Conservation (phyloP, 2,888 invertebrate species). For the Stenotaenia linearis region DNA sequence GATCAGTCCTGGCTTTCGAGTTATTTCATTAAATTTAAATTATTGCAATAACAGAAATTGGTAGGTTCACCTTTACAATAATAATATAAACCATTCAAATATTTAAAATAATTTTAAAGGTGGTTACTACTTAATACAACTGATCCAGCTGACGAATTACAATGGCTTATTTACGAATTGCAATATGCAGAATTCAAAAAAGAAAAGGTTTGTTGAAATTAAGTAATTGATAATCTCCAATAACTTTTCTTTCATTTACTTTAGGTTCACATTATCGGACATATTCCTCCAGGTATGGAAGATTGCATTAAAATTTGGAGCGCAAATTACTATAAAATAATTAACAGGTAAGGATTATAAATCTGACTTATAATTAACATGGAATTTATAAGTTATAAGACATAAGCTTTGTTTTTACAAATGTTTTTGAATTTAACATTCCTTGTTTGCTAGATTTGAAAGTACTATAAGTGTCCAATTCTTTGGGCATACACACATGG, state of each 20-base stretch:
- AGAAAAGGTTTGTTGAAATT: conserved; percentile 59
- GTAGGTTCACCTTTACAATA: conserved; percentile 7
- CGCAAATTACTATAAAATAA: conserved; percentile 82
- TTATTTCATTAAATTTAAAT: conserved; percentile 50
- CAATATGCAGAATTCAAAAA: conserved; percentile 89
- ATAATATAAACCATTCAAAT: not conserved
- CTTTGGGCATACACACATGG: conserved; percentile 56
- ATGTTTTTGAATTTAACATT: not conserved
- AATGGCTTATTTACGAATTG: conserved; percentile 90
- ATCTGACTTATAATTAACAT: no score
- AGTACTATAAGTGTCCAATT: conserved; percentile 71
- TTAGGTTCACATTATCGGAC: conserved; percentile 74
- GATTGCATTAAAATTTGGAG: conserved; percentile 95
- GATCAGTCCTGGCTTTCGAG: conserved; percentile 45
- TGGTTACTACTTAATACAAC: conserved; percentile 90
- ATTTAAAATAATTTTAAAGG: conserved; percentile 48
- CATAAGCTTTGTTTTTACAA: no score
- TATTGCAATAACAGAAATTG: conserved; percentile 44
- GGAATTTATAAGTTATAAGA: no score
- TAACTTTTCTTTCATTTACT: not conserved
- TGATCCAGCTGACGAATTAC: conserved; percentile 89
- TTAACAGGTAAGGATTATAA: conserved; percentile 69
- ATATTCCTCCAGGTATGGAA: conserved; percentile 89
- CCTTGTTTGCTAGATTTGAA: conserved; percentile 57
- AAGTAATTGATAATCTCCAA: not conserved